Conservation (phyloP, 2,113 vertebrate species). For the Chrysochloris asiatica region DNA sequence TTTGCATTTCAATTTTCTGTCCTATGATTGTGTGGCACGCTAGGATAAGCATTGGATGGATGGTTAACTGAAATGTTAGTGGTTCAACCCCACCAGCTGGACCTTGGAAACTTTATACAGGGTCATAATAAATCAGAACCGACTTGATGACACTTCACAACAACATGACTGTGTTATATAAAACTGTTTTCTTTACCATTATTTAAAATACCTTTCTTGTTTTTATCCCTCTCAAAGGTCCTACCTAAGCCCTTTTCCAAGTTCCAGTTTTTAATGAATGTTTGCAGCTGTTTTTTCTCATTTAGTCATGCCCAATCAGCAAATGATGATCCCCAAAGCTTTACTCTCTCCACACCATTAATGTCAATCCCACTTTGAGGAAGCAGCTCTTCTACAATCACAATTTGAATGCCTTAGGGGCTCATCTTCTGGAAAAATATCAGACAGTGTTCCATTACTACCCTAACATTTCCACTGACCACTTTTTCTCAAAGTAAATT, state of each 20-base stretch:
- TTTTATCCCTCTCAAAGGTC: neutral
- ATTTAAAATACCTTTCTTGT: neutral
- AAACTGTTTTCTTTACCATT: neutral
- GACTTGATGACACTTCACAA: too few relatives aligned
- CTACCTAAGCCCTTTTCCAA: neutral
- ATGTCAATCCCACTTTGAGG: neutral
- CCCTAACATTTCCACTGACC: neutral
- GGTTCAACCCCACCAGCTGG: too few relatives aligned
- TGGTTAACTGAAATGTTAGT: too few relatives aligned
- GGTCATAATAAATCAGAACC: too few relatives aligned
- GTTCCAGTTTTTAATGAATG: neutral
- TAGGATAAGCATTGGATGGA: too few relatives aligned
- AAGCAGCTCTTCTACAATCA: neutral
- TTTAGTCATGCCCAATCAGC: neutral
- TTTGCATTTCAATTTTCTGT: neutral
- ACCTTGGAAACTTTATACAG: too few relatives aligned
- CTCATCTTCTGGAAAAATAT: neutral
- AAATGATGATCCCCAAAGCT: neutral
- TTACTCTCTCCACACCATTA: neutral
- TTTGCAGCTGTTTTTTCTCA: neutral
- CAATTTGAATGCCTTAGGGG: neutral
- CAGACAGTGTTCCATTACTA: too few relatives aligned
- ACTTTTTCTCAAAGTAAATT: neutral
- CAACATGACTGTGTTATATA: too few relatives aligned
- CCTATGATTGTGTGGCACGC: too few relatives aligned